Percentiles rank a stretch among this genome's conserved stretches.
Evolutionary conservation across 2,888 invertebrate genomes (phyloP).

Genomic region (Dendrolimus pini): DNA sequence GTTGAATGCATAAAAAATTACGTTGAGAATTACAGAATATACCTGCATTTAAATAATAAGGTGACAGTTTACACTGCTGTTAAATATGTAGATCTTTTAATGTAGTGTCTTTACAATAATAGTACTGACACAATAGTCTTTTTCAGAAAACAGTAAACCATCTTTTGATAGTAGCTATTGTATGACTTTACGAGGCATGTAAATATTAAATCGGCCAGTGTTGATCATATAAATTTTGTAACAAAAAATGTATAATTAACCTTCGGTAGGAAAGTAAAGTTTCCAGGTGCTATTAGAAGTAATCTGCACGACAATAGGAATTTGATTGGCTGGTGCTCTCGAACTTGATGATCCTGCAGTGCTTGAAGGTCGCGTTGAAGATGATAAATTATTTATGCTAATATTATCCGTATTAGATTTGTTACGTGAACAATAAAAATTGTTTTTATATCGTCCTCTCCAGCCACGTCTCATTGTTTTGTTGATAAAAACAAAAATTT

Average conservation of each 20-base stretch:
- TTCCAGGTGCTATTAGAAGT: conserved; percentile 82
- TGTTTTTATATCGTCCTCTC: conserved; percentile 58
- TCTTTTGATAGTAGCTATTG: too few species aligned
- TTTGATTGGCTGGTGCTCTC: conserved; percentile 57
- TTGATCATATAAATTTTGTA: too few species aligned
- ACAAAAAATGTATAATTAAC: conserved; percentile 34
- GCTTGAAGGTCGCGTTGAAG: conserved; percentile 29
- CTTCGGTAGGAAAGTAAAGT: conserved; percentile 85
- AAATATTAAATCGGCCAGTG: too few species aligned
- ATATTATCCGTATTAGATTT: conserved; percentile 28
- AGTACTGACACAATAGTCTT: too few species aligned
- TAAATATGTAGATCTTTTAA: too few species aligned
- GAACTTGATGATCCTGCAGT: conserved; percentile 45
- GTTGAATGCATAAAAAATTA: too few species aligned
- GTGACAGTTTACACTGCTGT: too few species aligned
- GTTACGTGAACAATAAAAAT: conserved; percentile 38
- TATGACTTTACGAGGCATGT: too few species aligned
- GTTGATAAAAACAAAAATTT: not conserved
- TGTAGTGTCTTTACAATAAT: too few species aligned
- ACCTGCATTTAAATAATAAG: too few species aligned
- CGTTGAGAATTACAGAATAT: too few species aligned
- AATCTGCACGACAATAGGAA: conserved; percentile 47
- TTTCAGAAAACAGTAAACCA: too few species aligned
- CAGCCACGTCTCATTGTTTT: conserved; percentile 55
- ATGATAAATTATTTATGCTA: conserved; percentile 43